Evolutionary conservation across 2,113 vertebrate genomes (phyloP), one percentile per base, ranked within the genome.

Genomic region (Halcyon malimbica): DNA sequence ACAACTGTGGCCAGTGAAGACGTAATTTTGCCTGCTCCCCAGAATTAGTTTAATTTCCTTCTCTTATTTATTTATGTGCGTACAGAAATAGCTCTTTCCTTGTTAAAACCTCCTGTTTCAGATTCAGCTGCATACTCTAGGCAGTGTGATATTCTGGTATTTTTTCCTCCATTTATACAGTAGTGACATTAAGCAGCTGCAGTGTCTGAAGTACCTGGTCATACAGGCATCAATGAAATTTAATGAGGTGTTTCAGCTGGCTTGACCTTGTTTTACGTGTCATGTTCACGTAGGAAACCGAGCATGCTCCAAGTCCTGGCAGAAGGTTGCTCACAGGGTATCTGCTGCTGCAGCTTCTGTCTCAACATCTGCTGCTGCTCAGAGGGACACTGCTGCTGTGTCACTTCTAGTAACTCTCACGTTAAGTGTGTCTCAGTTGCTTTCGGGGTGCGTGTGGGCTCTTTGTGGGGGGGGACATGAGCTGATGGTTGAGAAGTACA

Each of bases 401-500:
- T 71, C 26, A 3, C 77, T 83, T 54, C 64, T 63, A 80, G 81
- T 33, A 80, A 57, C 63, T 87, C 13, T 1, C 6, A 6, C 0
- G 0, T 53, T 37, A 50, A 68, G 42, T 3, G 1, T 28, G 7
- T 23, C 6, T 35, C 2, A 1, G 53, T 10, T 4, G 4, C 5
- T 84, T 73, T 68, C 48, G 54, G 42, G 41, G 4, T 29, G n/a
- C 35, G n/a, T 31, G 69, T 69, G n/a, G 57, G n/a, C 6, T 87
- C 18, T 60, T 17, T 0, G 14, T 28, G 0, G 26, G 21, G 37
- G 3, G 19, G 5, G 2, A 8, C 25, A 7, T 0, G 6, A 71
- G 51, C 35, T 77, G 62, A 16, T 71, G 42, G 28, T 46, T 53
- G 50, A 83, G 54, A 70, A 80, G 11, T 54, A 13, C 42, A 94